Evolutionary conservation across 2,113 vertebrate genomes (phyloP).

Genomic region (Symphodus melops): DNA sequence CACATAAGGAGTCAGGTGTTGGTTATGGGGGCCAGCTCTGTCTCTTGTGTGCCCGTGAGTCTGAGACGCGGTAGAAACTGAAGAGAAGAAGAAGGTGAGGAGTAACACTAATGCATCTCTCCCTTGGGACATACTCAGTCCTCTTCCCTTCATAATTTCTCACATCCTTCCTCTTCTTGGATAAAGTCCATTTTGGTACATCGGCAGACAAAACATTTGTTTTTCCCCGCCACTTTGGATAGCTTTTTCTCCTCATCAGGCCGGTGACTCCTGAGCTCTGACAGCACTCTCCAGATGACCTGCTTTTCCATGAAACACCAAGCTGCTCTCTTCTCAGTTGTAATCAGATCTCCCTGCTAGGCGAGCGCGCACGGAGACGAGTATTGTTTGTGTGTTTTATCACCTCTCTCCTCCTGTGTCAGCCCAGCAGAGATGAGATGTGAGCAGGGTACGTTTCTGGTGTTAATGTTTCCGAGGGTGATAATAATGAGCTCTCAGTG

Average conservation of each 20-base stretch:
- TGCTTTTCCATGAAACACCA: slow-evolving; percentile 76
- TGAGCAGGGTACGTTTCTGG: slow-evolving; percentile 46
- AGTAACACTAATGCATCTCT: slow-evolving; percentile 61
- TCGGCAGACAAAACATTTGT: slow-evolving; percentile 59
- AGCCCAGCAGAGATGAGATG: slow-evolving; percentile 56
- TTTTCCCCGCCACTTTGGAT: slow-evolving; percentile 49
- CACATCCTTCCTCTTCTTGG: slow-evolving; percentile 59
- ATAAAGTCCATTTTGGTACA: slow-evolving; percentile 66
- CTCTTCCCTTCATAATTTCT: slow-evolving; percentile 46
- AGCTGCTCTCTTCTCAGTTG: slow-evolving; percentile 72
- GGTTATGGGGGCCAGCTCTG: slow-evolving; percentile 56
- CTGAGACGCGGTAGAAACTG: slow-evolving; percentile 34
- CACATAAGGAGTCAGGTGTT: slow-evolving; percentile 75
- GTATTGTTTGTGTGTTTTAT: slow-evolving; percentile 79
- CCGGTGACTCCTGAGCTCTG: slow-evolving; percentile 64
- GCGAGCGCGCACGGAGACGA: slow-evolving; percentile 63
- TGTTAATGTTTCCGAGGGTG: slow-evolving; percentile 65
- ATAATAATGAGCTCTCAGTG: slow-evolving; percentile 56
- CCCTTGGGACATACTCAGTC: slow-evolving; percentile 47
- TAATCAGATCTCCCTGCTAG: slow-evolving; percentile 78
- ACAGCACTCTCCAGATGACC: slow-evolving; percentile 70
- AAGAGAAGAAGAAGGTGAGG: slow-evolving; percentile 59
- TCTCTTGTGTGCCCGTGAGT: slow-evolving; percentile 60
- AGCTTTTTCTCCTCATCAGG: slow-evolving; percentile 64
- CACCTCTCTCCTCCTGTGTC: slow-evolving; percentile 70